Conservation (phyloP, 2,888 invertebrate species). For the Acleris holmiana region DNA sequence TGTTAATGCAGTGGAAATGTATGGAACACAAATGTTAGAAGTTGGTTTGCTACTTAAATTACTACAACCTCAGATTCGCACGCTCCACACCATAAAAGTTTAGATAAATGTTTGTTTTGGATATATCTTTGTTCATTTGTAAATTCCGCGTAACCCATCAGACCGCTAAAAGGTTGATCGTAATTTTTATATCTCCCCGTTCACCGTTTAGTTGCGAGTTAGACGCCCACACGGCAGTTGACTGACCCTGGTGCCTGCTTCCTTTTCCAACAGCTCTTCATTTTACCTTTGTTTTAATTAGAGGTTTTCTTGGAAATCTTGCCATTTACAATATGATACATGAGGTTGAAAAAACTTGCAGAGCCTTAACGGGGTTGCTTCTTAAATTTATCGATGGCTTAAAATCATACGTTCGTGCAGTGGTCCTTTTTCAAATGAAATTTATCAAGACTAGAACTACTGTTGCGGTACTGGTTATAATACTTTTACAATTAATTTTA, state of each 20-base stretch:
- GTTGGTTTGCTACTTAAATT: no score
- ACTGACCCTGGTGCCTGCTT: conserved; percentile 48
- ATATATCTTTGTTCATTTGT: neutral
- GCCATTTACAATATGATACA: conserved; percentile 8
- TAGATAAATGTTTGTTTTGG: neutral
- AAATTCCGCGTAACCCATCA: neutral
- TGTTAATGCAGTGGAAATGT: conserved; percentile 5
- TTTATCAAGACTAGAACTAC: no score
- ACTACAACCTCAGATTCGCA: no score
- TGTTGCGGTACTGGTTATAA: no score
- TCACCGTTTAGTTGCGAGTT: conserved; percentile 40
- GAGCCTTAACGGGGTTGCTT: no score
- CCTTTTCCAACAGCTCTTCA: conserved; percentile 13
- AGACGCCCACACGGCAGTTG: conserved; percentile 50
- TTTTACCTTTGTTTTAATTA: conserved; percentile 22
- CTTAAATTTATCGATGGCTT: no score
- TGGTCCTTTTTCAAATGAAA: no score
- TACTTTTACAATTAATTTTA: no score
- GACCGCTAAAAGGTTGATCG: neutral
- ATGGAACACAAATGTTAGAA: no score
- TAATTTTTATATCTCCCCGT: conserved; percentile 4
- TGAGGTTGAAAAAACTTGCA: neutral
- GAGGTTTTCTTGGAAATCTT: conserved; percentile 3
- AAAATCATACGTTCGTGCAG: no score
- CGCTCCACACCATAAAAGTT: no score